Base-by-base conservation (phyloP, 2,113 vertebrate species). In the Rhipidura dahli region DNA sequence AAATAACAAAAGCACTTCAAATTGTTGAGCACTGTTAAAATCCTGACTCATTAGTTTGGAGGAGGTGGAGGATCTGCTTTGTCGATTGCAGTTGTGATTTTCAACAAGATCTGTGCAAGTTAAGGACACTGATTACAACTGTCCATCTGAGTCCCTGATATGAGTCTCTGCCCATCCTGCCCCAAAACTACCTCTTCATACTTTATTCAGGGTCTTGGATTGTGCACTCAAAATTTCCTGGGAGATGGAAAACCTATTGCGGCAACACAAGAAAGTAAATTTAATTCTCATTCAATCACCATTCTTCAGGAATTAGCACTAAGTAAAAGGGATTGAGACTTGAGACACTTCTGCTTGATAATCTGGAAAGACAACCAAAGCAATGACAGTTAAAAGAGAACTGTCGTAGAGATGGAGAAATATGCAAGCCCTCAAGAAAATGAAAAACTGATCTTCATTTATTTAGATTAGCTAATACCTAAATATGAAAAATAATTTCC, bases 1-100 rank as follows among this genome's bases (percentile, higher is more conserved):
- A 87, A 76, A 82, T 73, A 91, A 85, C 45, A 97, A 91, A 85
- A 33, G 7, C 68, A 90, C 89, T 95, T 91, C 47, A 88, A 83
- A 54, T 26, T 80, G 15, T 54, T 65, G 27, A 92, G 50, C 20
- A 20, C 66, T 83, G 15, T 73, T 80, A 77, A 90, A 93, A 93
- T 61, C 63, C 47, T 39, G 54, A 47, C 85, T 83, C 40, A 76
- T 83, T 83, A 87, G 70, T 45, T 64, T 16, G 6, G 37, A 95
- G 28, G 40, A 87, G 33, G 23, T 63, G 21, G 49, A 68, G 42
- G 28, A 86, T 61, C 39, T 83, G 16, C 23, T 78, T 80, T 87
- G 27, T n/a, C 87, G 79, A 94, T 42, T 83, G 69, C 37, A 78
- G 18, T 8, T 78, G 21, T 63, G 33, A 79, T 92, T 92, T 80